phyloP scores from a whole-genome alignment of 2,888 invertebrate genomes.

The Candidula unifasciata region DNA sequence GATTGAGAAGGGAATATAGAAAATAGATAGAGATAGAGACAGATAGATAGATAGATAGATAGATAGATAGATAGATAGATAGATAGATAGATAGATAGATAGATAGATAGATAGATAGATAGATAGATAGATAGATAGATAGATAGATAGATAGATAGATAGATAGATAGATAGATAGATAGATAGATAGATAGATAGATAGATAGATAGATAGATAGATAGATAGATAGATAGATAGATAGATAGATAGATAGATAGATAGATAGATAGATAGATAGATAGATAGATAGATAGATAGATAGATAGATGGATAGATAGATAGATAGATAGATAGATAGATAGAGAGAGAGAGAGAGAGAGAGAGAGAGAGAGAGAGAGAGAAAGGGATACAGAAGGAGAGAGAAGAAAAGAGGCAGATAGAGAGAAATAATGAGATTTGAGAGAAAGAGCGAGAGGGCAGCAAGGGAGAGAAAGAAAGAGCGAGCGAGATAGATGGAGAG shows the following conservation, averaged over 20 bases:
- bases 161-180: neutral
- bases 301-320: too few relatives aligned
- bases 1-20: too few relatives aligned
- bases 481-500: neutral
- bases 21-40: too few relatives aligned
- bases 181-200: neutral
- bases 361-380: neutral
- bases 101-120: neutral
- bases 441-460: too few relatives aligned
- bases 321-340: too few relatives aligned
- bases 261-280: neutral
- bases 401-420: too few relatives aligned
- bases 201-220: neutral
- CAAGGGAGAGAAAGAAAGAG: neutral
- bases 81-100: too few relatives aligned
- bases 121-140: neutral
- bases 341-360: too few relatives aligned
- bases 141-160: neutral
- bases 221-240: neutral
- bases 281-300: neutral
- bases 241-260: neutral
- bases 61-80: too few relatives aligned
- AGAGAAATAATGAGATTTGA: too few relatives aligned
- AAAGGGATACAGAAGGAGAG: neutral
- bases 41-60: too few relatives aligned